Conservation (phyloP, 1,140 invertebrate species). For the Charaxes varanes region DNA sequence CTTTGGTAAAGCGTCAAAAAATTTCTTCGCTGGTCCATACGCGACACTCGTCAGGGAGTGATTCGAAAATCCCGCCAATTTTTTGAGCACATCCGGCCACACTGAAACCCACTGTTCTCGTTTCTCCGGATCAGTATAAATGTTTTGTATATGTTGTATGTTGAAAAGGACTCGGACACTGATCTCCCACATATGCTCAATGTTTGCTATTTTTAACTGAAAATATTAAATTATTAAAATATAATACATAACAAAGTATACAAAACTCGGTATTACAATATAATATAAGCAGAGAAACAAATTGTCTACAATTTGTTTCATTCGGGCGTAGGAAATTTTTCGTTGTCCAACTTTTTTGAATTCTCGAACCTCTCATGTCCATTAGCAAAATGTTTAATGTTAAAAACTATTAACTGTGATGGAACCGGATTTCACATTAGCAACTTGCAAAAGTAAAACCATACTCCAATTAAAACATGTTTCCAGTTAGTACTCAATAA, state of each 20-base stretch:
- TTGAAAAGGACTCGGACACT: constrained; percentile 74
- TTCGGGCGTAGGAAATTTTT: too few species aligned
- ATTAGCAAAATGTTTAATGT: too few species aligned
- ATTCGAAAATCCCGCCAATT: constrained; percentile 74
- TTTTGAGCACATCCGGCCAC: constrained; percentile 74
- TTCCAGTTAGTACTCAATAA: too few species aligned
- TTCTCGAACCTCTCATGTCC: too few species aligned
- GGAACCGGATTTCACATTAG: too few species aligned
- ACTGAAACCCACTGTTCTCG: constrained; percentile 75
- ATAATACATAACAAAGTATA: constrained; percentile 2
- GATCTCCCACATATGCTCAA: constrained; percentile 77
- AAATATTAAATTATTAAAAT: constrained; percentile 7
- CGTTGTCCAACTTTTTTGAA: too few species aligned
- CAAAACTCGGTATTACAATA: neutral
- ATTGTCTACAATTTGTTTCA: too few species aligned
- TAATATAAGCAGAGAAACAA: constrained; percentile 32
- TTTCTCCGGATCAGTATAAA: constrained; percentile 75
- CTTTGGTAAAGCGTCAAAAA: constrained; percentile 68
- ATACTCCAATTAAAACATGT: too few species aligned
- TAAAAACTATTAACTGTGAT: too few species aligned
- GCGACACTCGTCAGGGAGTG: constrained; percentile 74
- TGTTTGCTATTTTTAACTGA: constrained; percentile 75
- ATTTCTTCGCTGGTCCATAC: constrained; percentile 74
- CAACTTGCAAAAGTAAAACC: too few species aligned
- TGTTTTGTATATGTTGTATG: constrained; percentile 76